These are phyloP conservation scores for Rhaphigaster nebulosa DNA, from an alignment of 2,888 invertebrate genomes.

Conservation along the genomic window DNA sequence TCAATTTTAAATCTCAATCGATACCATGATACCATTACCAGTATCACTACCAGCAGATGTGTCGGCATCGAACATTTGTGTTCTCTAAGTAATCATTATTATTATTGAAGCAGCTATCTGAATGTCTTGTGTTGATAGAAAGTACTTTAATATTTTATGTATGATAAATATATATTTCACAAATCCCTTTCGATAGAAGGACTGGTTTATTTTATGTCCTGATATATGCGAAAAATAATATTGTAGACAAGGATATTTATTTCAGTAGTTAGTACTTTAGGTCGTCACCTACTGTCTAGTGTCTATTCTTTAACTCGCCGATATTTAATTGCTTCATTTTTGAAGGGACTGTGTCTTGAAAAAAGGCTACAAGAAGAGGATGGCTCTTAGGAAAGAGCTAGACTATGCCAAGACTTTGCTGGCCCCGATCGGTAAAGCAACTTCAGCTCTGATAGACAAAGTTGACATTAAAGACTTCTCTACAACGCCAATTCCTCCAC, in stretches of 20 bases:
- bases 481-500: neutral
- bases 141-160: too few species aligned
- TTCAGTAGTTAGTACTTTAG: neutral
- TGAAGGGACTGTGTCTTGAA: conserved; percentile 31
- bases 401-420: neutral
- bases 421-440: neutral
- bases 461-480: conserved; percentile 28
- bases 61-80: too few species aligned
- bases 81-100: too few species aligned
- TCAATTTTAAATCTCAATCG: too few species aligned
- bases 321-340: neutral
- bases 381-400: neutral
- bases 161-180: too few species aligned
- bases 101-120: too few species aligned
- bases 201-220: too few species aligned
- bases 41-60: too few species aligned
- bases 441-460: neutral
- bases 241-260: neutral
- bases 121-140: too few species aligned
- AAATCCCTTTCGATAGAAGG: too few species aligned
- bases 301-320: neutral
- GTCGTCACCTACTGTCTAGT: neutral
- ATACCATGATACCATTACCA: too few species aligned
- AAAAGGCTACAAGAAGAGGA: conserved; percentile 25
- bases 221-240: neutral